A percentile compares a stretch with the other conserved stretches of the same genome.
Evolutionary conservation across 2,113 vertebrate species (phyloP).

Genomic region (Climacteris rufus): DNA sequence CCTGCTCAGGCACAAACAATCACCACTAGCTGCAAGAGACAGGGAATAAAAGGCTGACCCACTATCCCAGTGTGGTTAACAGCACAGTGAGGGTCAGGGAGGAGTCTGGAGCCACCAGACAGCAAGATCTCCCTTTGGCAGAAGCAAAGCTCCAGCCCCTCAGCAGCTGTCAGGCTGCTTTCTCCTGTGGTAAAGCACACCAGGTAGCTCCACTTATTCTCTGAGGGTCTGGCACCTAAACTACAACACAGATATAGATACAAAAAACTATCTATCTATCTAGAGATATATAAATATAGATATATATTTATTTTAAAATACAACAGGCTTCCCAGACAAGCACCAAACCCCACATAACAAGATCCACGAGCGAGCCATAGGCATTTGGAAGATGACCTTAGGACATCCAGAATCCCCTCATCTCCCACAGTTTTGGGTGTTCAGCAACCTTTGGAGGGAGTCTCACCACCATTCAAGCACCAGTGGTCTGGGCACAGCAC

Average conservation of each 20-base stretch:
- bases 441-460: background rate
- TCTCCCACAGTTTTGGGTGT: background rate
- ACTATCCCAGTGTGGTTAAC: no score
- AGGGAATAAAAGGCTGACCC: background rate
- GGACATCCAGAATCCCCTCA: background rate
- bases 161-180: background rate
- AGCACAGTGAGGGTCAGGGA: background rate
- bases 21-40: background rate
- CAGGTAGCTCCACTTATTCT: background rate
- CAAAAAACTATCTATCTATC: background rate
- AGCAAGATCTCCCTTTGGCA: background rate
- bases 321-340: background rate
- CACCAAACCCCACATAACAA: background rate
- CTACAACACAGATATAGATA: background rate
- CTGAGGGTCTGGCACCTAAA: background rate
- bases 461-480: background rate
- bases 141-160: background rate
- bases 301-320: background rate
- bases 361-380: rapidly evolving
- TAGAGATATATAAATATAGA: background rate
- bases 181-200: background rate
- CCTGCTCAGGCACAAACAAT: background rate
- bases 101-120: background rate
- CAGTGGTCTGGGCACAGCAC: background rate
- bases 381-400: background rate